These are phyloP conservation scores for Gallirallus australis DNA, from an alignment of 2,797 vertebrate species.

Conservation along the genomic window DNA sequence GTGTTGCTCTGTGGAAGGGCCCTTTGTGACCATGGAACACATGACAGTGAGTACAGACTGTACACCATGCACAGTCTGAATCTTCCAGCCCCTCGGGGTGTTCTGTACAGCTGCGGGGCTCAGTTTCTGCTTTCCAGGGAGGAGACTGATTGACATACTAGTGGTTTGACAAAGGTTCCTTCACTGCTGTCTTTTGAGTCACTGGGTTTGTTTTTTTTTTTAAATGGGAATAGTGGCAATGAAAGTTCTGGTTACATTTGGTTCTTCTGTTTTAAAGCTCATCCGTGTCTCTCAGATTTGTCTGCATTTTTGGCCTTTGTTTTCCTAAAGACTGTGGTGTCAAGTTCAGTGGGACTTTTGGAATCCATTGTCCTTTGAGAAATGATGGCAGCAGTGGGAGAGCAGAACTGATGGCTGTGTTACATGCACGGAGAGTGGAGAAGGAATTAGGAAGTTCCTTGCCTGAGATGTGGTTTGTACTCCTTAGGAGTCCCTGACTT, in stretches of 20 bases:
- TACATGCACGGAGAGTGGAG: background rate
- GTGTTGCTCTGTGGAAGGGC: background rate
- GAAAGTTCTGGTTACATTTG: background rate
- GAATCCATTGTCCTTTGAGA: background rate
- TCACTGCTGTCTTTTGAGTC: background rate
- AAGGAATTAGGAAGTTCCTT: background rate
- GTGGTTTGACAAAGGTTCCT: background rate
- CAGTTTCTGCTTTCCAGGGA: background rate
- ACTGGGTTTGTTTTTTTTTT: background rate
- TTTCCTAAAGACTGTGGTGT: background rate
- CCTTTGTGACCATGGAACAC: background rate
- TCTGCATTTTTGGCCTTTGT: background rate
- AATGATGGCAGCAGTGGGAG: background rate
- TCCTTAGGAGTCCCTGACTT: background rate
- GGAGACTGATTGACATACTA: background rate
- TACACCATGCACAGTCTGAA: background rate
- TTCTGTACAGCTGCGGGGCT: background rate
- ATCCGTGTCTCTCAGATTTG: background rate
- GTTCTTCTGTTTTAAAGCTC: background rate
- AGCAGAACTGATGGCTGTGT: background rate
- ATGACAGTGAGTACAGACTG: too few relatives aligned
- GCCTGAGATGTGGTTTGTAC: background rate
- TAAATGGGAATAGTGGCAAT: background rate
- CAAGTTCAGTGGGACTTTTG: background rate
- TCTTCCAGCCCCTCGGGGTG: background rate